phyloP scores from a whole-genome alignment of 2,797 vertebrate genomes.

The Lateolabrax maculatus region DNA sequence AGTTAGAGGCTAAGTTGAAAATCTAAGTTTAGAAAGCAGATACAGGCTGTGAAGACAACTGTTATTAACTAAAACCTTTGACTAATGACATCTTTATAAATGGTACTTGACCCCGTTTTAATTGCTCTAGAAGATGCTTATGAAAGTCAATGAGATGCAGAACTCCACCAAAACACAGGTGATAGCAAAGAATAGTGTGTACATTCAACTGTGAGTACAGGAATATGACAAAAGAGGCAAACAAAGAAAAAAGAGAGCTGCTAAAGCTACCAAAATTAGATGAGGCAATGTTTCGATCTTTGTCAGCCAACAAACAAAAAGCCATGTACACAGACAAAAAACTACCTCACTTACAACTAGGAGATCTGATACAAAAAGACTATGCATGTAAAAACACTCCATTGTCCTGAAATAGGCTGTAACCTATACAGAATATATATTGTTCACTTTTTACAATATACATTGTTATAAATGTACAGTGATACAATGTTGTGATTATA shows the following conservation, averaged over 20 bases:
- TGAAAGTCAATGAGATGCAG: background rate
- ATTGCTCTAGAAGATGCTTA: background rate
- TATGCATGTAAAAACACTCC: background rate
- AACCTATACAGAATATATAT: background rate
- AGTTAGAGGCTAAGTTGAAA: background rate
- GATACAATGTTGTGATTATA: background rate
- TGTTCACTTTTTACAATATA: background rate
- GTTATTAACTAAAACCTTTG: constrained; percentile 5
- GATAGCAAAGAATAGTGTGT: background rate
- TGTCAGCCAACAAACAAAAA: background rate
- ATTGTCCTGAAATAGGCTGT: background rate
- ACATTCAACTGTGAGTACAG: background rate
- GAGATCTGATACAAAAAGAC: background rate
- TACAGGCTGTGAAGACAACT: constrained; percentile 1
- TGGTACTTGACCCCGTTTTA: background rate
- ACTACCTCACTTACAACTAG: background rate
- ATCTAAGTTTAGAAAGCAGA: constrained; percentile 17
- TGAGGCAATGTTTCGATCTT: background rate
- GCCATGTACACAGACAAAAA: background rate
- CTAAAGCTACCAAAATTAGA: background rate
- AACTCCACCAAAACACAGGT: background rate
- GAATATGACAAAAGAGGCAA: background rate
- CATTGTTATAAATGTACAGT: background rate
- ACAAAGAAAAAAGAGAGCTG: background rate
- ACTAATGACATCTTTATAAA: background rate